Conservation (phyloP, 2,113 vertebrate genomes). For the Agapornis roseicollis region DNA sequence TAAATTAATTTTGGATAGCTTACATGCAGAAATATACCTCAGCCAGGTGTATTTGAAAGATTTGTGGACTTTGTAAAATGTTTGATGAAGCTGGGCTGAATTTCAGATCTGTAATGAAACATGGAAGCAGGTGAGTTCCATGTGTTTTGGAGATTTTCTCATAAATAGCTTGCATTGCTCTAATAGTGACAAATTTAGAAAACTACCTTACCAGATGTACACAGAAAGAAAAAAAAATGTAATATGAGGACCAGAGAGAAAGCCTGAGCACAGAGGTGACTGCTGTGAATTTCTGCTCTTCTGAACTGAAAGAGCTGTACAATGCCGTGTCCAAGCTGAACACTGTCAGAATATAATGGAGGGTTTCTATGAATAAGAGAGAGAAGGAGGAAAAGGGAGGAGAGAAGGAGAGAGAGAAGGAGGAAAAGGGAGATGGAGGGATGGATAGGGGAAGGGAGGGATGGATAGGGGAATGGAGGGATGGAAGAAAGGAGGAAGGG, state of each 20-base stretch:
- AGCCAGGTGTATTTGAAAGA: constrained; percentile 5
- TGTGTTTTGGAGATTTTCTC: constrained; percentile 44
- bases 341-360: neutral
- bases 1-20: neutral
- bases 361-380: neutral
- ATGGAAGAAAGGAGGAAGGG: too few relatives aligned
- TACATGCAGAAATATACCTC: neutral
- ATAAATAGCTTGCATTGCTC: constrained; percentile 48
- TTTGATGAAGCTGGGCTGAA: constrained; percentile 8
- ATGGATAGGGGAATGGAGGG: too few relatives aligned
- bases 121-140: constrained; percentile 42
- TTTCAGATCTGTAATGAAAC: constrained; percentile 32
- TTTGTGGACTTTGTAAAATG: neutral
- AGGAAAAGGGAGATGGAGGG: too few relatives aligned
- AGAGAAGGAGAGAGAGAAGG: too few relatives aligned
- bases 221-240: neutral
- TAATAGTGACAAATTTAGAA: constrained; percentile 41
- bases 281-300: neutral
- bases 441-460: too few relatives aligned
- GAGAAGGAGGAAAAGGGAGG: too few relatives aligned
- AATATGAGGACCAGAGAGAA: constrained; percentile 44
- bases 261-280: neutral
- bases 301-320: neutral
- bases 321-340: neutral
- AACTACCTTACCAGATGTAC: constrained; percentile 48